Percentiles rank a stretch among this genome's conserved stretches.
phyloP scores from a whole-genome alignment of 2,113 vertebrate genomes.

The Procavia capensis region DNA sequence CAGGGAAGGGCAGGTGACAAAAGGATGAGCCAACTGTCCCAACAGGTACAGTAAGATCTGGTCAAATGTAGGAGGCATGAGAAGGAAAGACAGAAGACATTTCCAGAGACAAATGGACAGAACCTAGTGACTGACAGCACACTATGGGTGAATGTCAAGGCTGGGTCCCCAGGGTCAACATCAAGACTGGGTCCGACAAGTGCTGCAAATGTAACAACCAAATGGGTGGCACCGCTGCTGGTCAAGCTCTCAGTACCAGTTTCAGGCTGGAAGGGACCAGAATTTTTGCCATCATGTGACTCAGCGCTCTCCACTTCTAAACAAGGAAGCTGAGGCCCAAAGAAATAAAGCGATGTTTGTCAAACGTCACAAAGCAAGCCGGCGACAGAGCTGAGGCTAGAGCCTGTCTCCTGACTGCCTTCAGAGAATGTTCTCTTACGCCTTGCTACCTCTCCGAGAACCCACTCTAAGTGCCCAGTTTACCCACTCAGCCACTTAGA shows the following conservation, averaged over 20 bases:
- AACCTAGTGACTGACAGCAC: background rate
- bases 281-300: background rate
- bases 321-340: background rate
- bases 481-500: background rate
- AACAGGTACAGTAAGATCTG: background rate
- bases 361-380: background rate
- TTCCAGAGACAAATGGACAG: background rate
- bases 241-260: background rate
- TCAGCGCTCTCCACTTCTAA: background rate
- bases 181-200: background rate
- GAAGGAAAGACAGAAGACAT: background rate
- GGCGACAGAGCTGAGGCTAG: background rate
- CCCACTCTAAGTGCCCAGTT: background rate
- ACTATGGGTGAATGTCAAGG: background rate
- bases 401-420: background rate
- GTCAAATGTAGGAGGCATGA: background rate
- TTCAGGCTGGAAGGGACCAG: background rate
- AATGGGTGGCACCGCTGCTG: background rate
- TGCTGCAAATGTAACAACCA: background rate
- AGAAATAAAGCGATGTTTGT: constrained; percentile 4
- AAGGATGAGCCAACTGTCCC: background rate
- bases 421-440: background rate
- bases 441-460: background rate
- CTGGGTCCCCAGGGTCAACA: accelerated
- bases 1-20: background rate